These are phyloP conservation scores for Scomber colias DNA, from an alignment of 2,113 vertebrate genomes.

Conservation along the genomic window DNA sequence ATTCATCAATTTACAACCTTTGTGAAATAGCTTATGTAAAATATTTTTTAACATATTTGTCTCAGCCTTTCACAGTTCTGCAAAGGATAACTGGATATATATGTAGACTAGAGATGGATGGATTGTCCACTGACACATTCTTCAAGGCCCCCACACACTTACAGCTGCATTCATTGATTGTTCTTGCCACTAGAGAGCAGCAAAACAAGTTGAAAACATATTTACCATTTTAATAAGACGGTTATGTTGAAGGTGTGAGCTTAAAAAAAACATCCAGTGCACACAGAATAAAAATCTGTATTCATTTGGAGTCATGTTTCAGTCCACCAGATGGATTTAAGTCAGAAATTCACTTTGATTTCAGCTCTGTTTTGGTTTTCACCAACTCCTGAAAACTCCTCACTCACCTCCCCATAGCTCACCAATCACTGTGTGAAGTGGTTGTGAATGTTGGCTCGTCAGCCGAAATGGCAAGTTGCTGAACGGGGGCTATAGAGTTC, in stretches of 20 bases:
- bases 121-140: too few species aligned
- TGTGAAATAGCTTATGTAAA: neutral
- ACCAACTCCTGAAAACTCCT: neutral
- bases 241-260: neutral
- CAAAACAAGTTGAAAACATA: neutral
- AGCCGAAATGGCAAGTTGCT: too few species aligned
- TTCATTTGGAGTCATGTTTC: neutral
- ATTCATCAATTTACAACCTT: slow-evolving; percentile 12
- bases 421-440: too few species aligned
- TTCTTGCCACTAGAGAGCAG: neutral
- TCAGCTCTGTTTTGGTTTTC: neutral
- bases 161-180: neutral
- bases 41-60: neutral
- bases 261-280: neutral
- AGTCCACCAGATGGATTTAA: neutral
- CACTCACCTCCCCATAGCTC: too few species aligned
- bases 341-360: neutral
- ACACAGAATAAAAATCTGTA: neutral
- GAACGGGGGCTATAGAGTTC: too few species aligned
- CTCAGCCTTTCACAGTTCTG: neutral
- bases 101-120: neutral
- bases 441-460: too few species aligned
- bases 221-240: neutral
- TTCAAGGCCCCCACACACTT: too few species aligned
- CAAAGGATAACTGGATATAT: neutral